Conservation (phyloP, 2,888 invertebrate genomes). For the Loripinus fragilis region DNA sequence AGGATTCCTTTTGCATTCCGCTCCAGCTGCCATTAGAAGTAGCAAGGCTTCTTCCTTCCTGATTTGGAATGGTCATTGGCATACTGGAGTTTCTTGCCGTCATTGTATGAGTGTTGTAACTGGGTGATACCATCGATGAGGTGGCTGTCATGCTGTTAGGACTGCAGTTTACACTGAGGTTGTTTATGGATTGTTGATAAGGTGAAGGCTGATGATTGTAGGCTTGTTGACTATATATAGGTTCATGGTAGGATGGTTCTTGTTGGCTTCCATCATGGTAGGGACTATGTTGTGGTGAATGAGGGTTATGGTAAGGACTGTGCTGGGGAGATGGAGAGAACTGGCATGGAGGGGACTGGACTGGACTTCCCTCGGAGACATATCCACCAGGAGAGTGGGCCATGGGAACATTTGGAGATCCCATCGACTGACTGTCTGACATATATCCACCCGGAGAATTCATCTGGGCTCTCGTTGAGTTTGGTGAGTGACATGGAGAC, state of each 20-base stretch:
- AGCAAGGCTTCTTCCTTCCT: conserved; percentile 56
- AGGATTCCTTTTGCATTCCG: conserved; percentile 6
- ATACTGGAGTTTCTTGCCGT: conserved; percentile 41
- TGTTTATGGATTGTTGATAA: conserved; percentile 9
- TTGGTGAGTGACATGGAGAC: conserved; percentile 48
- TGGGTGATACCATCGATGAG: conserved; percentile 39
- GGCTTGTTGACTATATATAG: conserved; percentile 23
- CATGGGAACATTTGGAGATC: conserved; percentile 21
- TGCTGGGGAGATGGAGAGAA: conserved; percentile 55
- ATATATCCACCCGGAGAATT: conserved; percentile 52
- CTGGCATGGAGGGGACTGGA: conserved; percentile 53
- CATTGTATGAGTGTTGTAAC: conserved; percentile 38
- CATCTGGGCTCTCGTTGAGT: conserved; percentile 33
- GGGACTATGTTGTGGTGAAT: conserved; percentile 30
- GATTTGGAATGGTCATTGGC: conserved; percentile 61
- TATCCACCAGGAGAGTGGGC: conserved; percentile 51
- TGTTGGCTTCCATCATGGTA: conserved; percentile 31
- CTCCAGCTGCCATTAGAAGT: conserved; percentile 54
- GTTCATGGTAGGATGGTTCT: conserved; percentile 27
- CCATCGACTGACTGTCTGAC: conserved; percentile 39
- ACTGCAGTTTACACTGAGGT: conserved; percentile 36
- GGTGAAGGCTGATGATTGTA: conserved; percentile 21
- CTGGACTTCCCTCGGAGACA: conserved; percentile 46
- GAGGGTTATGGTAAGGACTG: conserved; percentile 52
- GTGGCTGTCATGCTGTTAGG: conserved; percentile 28